Evolutionary conservation across 2,113 vertebrate genomes (phyloP), one percentile per base, ranked within the genome.

Genomic region (Theristicus caerulescens): DNA sequence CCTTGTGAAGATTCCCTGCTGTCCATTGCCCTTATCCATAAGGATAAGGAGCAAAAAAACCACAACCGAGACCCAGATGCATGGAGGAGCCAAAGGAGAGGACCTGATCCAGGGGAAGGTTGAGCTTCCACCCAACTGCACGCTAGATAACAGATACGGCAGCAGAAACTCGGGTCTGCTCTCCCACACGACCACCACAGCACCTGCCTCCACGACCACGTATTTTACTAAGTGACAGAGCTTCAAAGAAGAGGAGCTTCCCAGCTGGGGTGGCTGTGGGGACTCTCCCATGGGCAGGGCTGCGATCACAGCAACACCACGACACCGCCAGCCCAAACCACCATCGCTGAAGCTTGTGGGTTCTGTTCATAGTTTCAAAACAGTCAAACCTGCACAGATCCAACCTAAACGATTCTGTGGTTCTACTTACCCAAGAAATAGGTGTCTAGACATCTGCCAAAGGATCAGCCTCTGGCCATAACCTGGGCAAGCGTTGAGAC

Each of bases 61-160:
- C 25, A 83, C 36, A 64, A 13, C 22, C 3, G 2, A 88, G 55
- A 7, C 16, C 10, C 54, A 73, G 20, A 11, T 4, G 16, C 17
- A 10, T 0, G 1, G n/a, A 67, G 52, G 15, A 79, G 20, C 11
- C 34, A 44, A n/a, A 72, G 46, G 24, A 32, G 16, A 77, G 14
- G 2, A 34, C 6, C 36, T 25, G 47, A 62, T 13, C 40, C 36
- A 27, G 20, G 22, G 17, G 24, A 49, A 57, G 34, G 47, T 3
- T 18, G 16, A 72, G 32, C 25, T 69, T 34, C 36, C 54, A 46
- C 21, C 25, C 52, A 29, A 1, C 11, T 8, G 8, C 38, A 14
- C 19, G 2, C 42, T 11, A 42, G 16, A 13, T 46, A 36, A 29
- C 14, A 19, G 20, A 11, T 3, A 5, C 0, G 0, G 16, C 0